These are phyloP conservation scores for Proterorhinus semilunaris DNA, from an alignment of 2,113 vertebrate genomes.

Conservation along the genomic window DNA sequence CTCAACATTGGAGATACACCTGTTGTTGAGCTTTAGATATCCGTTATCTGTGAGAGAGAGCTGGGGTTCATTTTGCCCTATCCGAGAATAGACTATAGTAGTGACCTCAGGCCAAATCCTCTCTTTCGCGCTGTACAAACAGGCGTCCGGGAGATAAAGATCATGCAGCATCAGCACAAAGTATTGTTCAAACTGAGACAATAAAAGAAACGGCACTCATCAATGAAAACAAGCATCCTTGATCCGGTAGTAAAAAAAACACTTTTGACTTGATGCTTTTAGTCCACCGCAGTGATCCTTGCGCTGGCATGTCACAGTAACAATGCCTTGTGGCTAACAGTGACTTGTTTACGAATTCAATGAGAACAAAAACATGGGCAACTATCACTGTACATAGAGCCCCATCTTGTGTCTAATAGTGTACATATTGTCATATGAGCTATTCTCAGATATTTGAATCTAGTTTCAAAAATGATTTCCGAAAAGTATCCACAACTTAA, in stretches of 20 bases:
- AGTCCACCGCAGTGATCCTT: slow-evolving; percentile 14
- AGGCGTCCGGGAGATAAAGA: slow-evolving; percentile 71
- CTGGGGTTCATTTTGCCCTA: slow-evolving; percentile 52
- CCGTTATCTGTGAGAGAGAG: slow-evolving; percentile 45
- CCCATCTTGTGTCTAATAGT: slow-evolving; percentile 41
- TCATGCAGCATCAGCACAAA: slow-evolving; percentile 75
- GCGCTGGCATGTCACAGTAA: slow-evolving; percentile 24
- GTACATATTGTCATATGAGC: slow-evolving; percentile 52
- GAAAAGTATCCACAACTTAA: neutral
- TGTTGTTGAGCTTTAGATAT: slow-evolving; percentile 51
- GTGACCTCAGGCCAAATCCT: slow-evolving; percentile 72
- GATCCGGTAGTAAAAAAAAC: slow-evolving; percentile 44
- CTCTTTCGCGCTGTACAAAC: slow-evolving; percentile 71
- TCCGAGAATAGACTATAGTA: slow-evolving; percentile 61
- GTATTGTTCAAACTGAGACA: slow-evolving; percentile 73
- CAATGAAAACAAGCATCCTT: slow-evolving; percentile 77
- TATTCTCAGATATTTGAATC: slow-evolving; percentile 50
- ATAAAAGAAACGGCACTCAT: slow-evolving; percentile 70
- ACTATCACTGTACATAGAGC: slow-evolving; percentile 51
- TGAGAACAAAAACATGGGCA: slow-evolving; percentile 25
- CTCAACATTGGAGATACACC: slow-evolving; percentile 44
- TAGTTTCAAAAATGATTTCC: slow-evolving; percentile 4
- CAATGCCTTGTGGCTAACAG: slow-evolving; percentile 1
- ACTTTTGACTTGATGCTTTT: slow-evolving; percentile 39
- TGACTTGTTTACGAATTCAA: slow-evolving; percentile 41